Evolutionary conservation across 2,888 invertebrate genomes (phyloP), one percentile per base, ranked within the genome.

Genomic region (Aquatica leii): DNA sequence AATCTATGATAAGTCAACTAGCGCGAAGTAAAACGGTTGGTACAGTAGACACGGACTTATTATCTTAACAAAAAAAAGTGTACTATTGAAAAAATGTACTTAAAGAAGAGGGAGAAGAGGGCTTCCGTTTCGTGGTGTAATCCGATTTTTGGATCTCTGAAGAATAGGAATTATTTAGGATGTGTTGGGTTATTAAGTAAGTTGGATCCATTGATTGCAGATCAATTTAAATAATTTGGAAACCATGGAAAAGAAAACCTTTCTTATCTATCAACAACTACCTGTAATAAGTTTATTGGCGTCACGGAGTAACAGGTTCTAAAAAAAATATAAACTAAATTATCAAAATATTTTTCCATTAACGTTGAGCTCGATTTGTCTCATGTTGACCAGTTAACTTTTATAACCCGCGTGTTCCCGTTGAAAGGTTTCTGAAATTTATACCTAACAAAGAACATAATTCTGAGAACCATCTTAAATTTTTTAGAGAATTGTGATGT

Each of bases 351-450:
- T 56, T 59, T 59, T 57, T 66, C 63, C 18, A 66, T 66, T 34
- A 66, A 66, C 57, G 69, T 75, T 40, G 24, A 76, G 15, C 75
- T 74, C 35, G 76, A 77, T 71, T 49, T 72, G 51, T 69, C 72
- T 35, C 74, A 75, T 65, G 51, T 73, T 66, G 75, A 77, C 65
- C 76, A 78, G 24, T 24, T 24, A 24, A 71, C 74, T 59, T 69
- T 76, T 31, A 72, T 75, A 9, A 63, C 77, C 65, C 69, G 59
- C 59, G 59, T 50, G 54, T 24, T 20, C 71, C 74, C 65, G 59
- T 74, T 72, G 76, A 77, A 69, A 69, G 74, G 40, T 24, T 77
- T 72, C 57, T 77, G 66, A 59, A 69, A 65, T 75, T 76, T 69
- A 63, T 74, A 34, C 69, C 70, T 65, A 75, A 72, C 52, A 54